phyloP scores from a whole-genome alignment of 2,113 vertebrate species.

The Holacanthus passer region DNA sequence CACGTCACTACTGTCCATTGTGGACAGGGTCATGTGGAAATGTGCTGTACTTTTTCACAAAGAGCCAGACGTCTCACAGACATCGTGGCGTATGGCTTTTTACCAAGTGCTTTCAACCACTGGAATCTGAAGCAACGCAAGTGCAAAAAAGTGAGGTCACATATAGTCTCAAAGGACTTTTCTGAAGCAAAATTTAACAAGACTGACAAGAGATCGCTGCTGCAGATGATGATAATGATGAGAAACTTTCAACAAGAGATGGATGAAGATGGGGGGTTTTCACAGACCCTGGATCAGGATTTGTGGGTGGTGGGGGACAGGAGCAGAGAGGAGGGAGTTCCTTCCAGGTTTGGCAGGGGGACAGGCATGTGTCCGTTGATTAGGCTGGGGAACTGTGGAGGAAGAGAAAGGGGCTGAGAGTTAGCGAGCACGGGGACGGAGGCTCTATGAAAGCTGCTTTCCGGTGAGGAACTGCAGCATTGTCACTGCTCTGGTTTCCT shows the following conservation, averaged over 20 bases:
- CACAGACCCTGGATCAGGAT: slow-evolving; percentile 87
- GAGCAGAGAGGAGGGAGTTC: slow-evolving; percentile 91
- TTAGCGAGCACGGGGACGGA: slow-evolving; percentile 65
- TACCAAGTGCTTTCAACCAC: slow-evolving; percentile 78
- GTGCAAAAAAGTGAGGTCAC: slow-evolving; percentile 79
- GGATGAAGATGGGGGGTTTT: slow-evolving; percentile 31
- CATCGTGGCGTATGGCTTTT: slow-evolving; percentile 70
- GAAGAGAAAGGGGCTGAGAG: slow-evolving; percentile 73
- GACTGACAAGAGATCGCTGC: slow-evolving; percentile 23
- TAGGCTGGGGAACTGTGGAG: slow-evolving; percentile 92
- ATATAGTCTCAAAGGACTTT: slow-evolving; percentile 48
- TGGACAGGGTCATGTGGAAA: slow-evolving; percentile 63
- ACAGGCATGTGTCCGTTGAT: slow-evolving; percentile 94
- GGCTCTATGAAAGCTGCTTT: slow-evolving; percentile 68
- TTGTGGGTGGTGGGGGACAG: slow-evolving; percentile 91
- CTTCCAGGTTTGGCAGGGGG: slow-evolving; percentile 91
- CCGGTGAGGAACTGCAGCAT: slow-evolving; percentile 81
- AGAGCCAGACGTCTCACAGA: slow-evolving; percentile 67
- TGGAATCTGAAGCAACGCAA: slow-evolving; percentile 73
- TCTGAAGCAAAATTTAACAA: slow-evolving; percentile 47
- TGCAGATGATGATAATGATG: slow-evolving; percentile 3
- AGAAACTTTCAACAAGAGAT: slow-evolving; percentile 32
- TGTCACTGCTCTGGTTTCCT: slow-evolving; percentile 78
- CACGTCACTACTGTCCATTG: slow-evolving; percentile 51
- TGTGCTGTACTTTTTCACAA: slow-evolving; percentile 71